These are phyloP conservation scores for Neopipo cinnamomea DNA, from an alignment of 2,113 vertebrate genomes.

Conservation along the genomic window DNA sequence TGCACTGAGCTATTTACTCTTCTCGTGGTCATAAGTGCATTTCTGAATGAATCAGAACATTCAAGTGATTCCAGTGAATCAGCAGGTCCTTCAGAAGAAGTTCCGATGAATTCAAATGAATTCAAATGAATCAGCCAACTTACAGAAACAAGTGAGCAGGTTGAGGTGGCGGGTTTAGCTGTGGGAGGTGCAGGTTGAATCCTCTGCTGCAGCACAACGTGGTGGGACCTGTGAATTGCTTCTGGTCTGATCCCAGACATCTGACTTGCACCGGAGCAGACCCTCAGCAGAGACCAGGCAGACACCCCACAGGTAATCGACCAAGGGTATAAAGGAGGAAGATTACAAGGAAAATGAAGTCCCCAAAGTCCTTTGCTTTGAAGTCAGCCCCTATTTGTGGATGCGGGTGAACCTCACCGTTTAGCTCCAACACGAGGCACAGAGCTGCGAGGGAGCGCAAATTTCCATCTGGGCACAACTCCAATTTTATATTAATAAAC, in stretches of 20 bases:
- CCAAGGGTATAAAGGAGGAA: neutral
- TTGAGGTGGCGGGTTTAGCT: neutral
- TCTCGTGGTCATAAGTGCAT: neutral
- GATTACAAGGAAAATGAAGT: neutral
- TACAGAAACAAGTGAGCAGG: neutral
- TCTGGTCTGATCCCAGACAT: neutral
- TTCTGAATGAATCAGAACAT: neutral
- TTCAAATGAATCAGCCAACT: neutral
- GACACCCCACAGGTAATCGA: neutral
- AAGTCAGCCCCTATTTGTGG: neutral
- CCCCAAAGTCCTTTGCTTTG: neutral
- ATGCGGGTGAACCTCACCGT: neutral
- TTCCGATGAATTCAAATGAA: neutral
- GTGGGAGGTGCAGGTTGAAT: neutral
- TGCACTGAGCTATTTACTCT: neutral
- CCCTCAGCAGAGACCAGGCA: neutral
- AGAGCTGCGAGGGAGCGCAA: neutral
- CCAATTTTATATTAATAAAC: constrained; percentile 46
- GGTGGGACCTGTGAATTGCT: neutral
- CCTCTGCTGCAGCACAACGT: neutral
- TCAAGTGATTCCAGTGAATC: neutral
- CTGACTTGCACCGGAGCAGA: neutral
- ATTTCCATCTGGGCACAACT: constrained; percentile 20
- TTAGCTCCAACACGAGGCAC: neutral
- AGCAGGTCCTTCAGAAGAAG: neutral